phyloP scores from a whole-genome alignment of 2,888 invertebrate genomes.

The Pyrochroa serraticornis region DNA sequence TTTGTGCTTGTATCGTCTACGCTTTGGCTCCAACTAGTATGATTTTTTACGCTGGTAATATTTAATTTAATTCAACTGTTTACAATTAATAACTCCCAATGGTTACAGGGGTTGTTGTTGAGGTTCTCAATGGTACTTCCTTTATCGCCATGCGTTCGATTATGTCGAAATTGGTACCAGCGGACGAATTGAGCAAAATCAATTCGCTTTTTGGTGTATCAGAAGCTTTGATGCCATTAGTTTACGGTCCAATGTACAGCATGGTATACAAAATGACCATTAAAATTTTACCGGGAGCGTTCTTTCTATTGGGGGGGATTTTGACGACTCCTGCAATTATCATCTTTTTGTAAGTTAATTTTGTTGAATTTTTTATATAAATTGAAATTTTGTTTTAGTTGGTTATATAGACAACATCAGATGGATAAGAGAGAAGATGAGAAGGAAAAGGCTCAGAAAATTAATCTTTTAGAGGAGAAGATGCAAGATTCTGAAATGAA shows the following conservation, averaged over 20 bases:
- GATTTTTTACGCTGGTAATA: conserved; percentile 52
- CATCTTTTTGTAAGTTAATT: conserved; percentile 50
- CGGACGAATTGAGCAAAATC: conserved; percentile 66
- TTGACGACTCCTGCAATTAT: conserved; percentile 46
- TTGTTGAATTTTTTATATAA: too few species aligned
- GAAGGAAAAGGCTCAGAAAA: conserved; percentile 21
- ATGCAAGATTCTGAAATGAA: background rate
- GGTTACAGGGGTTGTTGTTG: conserved; percentile 61
- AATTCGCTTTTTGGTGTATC: conserved; percentile 52
- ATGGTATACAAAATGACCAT: conserved; percentile 47
- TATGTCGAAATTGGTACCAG: conserved; percentile 63
- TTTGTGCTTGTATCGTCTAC: conserved; percentile 49
- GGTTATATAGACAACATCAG: conserved; percentile 56
- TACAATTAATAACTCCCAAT: background rate
- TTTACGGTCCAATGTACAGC: conserved; percentile 52
- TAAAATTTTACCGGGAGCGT: conserved; percentile 47
- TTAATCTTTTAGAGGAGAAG: background rate
- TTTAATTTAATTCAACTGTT: background rate
- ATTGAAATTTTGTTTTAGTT: conserved; percentile 56
- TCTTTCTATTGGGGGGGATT: conserved; percentile 46
- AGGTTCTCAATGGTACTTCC: conserved; percentile 57
- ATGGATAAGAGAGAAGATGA: conserved; percentile 42
- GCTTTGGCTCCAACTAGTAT: conserved; percentile 48
- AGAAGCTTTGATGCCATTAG: conserved; percentile 49
- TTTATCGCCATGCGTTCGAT: conserved; percentile 64